Conservation (phyloP, 2,888 invertebrate genomes). For the Aspidiotus destructor region DNA sequence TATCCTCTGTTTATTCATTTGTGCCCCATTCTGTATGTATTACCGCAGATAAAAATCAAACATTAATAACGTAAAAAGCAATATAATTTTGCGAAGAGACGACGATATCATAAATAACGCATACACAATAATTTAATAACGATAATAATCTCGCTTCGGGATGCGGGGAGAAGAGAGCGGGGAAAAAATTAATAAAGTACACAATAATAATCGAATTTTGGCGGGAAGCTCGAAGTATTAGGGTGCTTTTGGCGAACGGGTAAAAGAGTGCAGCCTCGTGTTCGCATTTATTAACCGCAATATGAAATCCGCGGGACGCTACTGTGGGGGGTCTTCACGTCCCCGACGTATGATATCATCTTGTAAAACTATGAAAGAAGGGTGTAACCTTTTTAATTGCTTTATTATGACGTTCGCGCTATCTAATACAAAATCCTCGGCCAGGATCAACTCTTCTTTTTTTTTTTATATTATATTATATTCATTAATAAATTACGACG, state of each 20-base stretch:
- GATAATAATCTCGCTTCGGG: slow-evolving; percentile 23
- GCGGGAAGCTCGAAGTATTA: slow-evolving; percentile 17
- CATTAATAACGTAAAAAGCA: slow-evolving; percentile 7
- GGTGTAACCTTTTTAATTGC: slow-evolving; percentile 33
- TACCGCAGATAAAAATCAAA: slow-evolving; percentile 6
- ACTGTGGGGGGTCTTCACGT: slow-evolving; percentile 27
- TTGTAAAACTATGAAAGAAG: slow-evolving; percentile 32
- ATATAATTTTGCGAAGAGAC: slow-evolving; percentile 12
- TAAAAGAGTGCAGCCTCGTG: slow-evolving; percentile 28
- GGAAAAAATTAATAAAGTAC: slow-evolving; percentile 33
- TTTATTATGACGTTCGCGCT: slow-evolving; percentile 30
- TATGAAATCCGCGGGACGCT: slow-evolving; percentile 28
- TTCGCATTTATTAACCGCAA: slow-evolving; percentile 32
- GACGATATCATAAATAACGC: slow-evolving; percentile 28
- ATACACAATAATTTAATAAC: slow-evolving; percentile 26
- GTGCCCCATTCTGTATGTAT: too few relatives aligned
- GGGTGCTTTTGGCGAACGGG: slow-evolving; percentile 20
- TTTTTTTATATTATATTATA: neutral
- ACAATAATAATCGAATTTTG: slow-evolving; percentile 29
- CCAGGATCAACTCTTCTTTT: slow-evolving; percentile 28
- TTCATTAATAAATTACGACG: slow-evolving; percentile 28
- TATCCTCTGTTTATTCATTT: too few relatives aligned
- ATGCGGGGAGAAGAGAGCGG: slow-evolving; percentile 18
- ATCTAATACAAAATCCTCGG: slow-evolving; percentile 25
- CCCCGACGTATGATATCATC: slow-evolving; percentile 31